phyloP scores from a whole-genome alignment of 1,140 invertebrate genomes.

The Diorhabda sublineata region DNA sequence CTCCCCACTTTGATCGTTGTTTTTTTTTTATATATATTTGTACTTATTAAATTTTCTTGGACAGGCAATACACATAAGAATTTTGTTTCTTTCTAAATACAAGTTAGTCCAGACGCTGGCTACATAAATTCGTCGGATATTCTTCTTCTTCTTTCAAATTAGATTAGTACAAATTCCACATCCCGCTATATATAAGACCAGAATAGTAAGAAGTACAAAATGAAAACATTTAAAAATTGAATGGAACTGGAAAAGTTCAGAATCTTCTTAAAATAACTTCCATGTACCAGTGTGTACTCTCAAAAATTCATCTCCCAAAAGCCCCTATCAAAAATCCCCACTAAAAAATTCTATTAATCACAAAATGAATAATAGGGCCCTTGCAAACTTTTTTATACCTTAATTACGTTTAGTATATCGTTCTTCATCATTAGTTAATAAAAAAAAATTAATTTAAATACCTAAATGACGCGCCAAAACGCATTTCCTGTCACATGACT shows the following conservation, averaged over 20 bases:
- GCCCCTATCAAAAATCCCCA: too few relatives aligned
- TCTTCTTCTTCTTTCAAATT: too few relatives aligned
- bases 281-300: background rate
- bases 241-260: background rate
- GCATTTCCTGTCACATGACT: too few relatives aligned
- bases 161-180: background rate
- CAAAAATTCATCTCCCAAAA: too few relatives aligned
- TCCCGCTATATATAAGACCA: background rate
- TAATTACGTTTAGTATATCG: too few relatives aligned
- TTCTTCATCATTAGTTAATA: too few relatives aligned
- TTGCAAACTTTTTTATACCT: too few relatives aligned
- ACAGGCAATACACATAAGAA: background rate
- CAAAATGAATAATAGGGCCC: too few relatives aligned
- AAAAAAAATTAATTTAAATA: too few relatives aligned
- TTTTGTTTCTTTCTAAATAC: background rate
- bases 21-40: conserved; percentile 10
- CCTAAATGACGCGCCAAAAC: too few relatives aligned
- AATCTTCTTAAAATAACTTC: background rate
- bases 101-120: background rate
- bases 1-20: too few relatives aligned
- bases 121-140: background rate
- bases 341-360: too few relatives aligned
- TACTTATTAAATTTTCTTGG: conserved; percentile 30
- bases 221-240: background rate
- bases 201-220: background rate